A percentile compares a stretch with the other conserved stretches of the same genome.
Conservation (phyloP, 2,113 vertebrate genomes). For the Laticauda laticaudata region DNA sequence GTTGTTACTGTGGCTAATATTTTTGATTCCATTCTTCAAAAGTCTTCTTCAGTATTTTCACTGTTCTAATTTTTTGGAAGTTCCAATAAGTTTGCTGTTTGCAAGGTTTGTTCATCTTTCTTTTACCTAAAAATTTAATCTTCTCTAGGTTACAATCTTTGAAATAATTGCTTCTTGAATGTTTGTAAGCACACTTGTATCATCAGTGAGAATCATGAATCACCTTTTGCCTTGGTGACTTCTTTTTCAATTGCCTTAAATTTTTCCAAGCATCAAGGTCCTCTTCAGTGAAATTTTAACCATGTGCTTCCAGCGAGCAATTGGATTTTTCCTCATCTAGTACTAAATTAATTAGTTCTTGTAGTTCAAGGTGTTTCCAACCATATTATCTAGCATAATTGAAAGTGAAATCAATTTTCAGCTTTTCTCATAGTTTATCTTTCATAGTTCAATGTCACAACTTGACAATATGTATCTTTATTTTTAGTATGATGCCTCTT, state of each 20-base stretch:
- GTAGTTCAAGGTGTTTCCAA: background rate
- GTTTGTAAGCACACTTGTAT: background rate
- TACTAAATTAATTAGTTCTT: background rate
- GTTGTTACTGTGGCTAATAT: background rate
- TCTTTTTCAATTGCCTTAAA: background rate
- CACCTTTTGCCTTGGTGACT: background rate
- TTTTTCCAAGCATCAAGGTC: background rate
- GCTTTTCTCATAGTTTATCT: background rate
- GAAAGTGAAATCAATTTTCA: background rate
- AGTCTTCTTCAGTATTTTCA: background rate
- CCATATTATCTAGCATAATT: background rate
- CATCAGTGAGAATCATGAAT: background rate
- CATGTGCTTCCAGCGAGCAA: background rate
- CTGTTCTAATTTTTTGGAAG: background rate
- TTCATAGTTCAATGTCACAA: background rate
- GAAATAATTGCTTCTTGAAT: background rate
- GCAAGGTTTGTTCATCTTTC: background rate
- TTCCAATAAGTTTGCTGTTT: background rate
- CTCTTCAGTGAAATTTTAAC: background rate
- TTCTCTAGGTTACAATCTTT: background rate
- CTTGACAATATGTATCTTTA: background rate
- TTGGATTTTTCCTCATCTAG: background rate
- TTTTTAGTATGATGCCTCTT: background rate
- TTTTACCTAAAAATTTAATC: background rate
- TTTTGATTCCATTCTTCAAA: background rate